These are phyloP conservation scores for Eueremaeus valkanovi DNA, from an alignment of 2,888 invertebrate species.

Conservation along the genomic window DNA sequence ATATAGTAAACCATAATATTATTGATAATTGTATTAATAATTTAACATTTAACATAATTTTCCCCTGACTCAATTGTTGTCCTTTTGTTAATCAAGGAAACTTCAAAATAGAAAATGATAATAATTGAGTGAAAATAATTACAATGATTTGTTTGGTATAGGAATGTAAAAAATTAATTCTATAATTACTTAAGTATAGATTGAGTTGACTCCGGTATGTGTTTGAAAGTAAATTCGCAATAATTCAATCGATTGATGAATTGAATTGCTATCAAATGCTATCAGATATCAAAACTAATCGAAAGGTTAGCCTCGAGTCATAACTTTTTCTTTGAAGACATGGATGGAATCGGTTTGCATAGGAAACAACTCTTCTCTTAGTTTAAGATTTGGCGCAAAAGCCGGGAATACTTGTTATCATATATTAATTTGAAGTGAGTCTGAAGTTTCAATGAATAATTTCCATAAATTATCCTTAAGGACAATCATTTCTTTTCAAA, in stretches of 20 bases:
- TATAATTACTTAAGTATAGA: conserved; percentile 1
- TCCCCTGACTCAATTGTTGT: too few relatives aligned
- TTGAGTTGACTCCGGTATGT: neutral
- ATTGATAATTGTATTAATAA: too few relatives aligned
- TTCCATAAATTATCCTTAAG: conserved; percentile 9
- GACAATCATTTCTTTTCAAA: neutral
- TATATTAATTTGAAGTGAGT: conserved; percentile 5
- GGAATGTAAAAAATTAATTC: neutral
- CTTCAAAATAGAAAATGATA: too few relatives aligned
- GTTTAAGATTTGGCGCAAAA: neutral
- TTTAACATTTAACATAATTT: too few relatives aligned
- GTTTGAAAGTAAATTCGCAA: neutral
- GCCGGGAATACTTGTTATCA: neutral
- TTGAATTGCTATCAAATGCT: neutral
- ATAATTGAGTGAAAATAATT: too few relatives aligned
- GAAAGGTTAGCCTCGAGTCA: too few relatives aligned
- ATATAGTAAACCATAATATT: too few relatives aligned
- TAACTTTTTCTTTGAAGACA: too few relatives aligned
- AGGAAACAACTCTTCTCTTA: neutral
- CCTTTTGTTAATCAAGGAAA: too few relatives aligned
- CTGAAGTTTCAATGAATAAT: conserved; percentile 3
- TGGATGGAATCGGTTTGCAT: neutral
- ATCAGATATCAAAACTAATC: too few relatives aligned
- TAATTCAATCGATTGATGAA: neutral
- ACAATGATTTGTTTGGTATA: too few relatives aligned